Evolutionary conservation across 2,888 invertebrate genomes (phyloP), one percentile per base, ranked within the genome.

Genomic region (Leptinotarsa rubiginosa): DNA sequence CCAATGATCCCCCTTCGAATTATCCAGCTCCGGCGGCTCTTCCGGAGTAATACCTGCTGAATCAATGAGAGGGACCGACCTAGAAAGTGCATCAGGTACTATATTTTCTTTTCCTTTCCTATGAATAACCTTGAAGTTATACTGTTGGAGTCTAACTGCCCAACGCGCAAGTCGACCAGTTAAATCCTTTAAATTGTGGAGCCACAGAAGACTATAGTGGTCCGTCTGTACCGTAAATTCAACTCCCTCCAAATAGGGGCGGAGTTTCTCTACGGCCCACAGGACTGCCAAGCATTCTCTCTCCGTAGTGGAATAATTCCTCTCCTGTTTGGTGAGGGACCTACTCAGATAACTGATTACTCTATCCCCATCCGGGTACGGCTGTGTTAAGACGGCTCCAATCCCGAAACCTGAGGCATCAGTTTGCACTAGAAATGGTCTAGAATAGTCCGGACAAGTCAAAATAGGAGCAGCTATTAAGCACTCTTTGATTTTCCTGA

Each of bases 141-240:
- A 54, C 18, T 54, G 54, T 54, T 54, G 54, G 18, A 54, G 54
- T 66, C 75, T 66, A n/a, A 81, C 31, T 22, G 77, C 76, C 80
- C 81, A 81, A 56, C 81, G 68, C 15, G 76, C 78, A 10, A 82
- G 62, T 41, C 81, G 62, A 49, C 81, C 81, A 15, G 65, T 67
- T 16, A 77, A 73, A 70, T 81, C 73, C 62, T 81, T 79, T 3
- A 76, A 18, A 18, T 47, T 66, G 12, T 77, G 69, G 13, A 78
- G 25, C 66, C 72, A 70, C 7, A 54, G 16, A 47, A 78, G 66
- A 31, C 20, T 64, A 25, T 22, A 64, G 25, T 64, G 64, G 20
- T 64, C 64, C 0, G 78, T 77, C 3, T 77, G 47, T 1, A 78
- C 79, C 1, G 68, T 78, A 47, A 81, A 81, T 7, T 41, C 59